Evolutionary conservation across 2,113 vertebrate species (phyloP), one percentile per base, ranked within the genome.

Genomic region (Hassar affinis): DNA sequence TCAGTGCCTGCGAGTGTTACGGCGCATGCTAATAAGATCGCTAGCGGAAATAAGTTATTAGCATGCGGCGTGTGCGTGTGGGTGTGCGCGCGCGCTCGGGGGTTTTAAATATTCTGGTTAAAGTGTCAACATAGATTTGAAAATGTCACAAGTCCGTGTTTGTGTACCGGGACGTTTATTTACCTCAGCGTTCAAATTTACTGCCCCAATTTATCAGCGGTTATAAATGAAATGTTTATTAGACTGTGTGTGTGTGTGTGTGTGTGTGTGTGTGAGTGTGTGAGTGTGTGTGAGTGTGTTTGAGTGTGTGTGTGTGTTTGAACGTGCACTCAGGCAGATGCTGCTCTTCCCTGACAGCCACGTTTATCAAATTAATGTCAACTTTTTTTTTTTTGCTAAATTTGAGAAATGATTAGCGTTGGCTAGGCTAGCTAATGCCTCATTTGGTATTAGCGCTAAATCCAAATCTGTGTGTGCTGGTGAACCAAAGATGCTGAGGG

Each of bases 181-280:
- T 54, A 72, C 35, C 35, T 59, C 51, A 71, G 51, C 52, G n/a
- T 33, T 51, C 25, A 56, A 45, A 42, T 71, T 81, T 72, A 81
- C 66, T 49, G 22, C 25, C 52, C 2, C 49, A 25, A 72, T 74
- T 72, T 45, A 81, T 59, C n/a, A 81, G 35, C 80, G 8, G 20
- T 57, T 52, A 38, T n/a, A 69, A 81, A 81, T 54, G 12, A 49
- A 51, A 77, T 57, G 66, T 81, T 69, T 71, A 81, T 80, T 80
- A 69, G 11, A 52, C 30, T n/a, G 61, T 71, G 51, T 76, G 54
- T 47, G 15, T 57, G 66, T 66, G 61, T 69, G 3, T 54, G 7
- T 64, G 18, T 57, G 66, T 66, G 61, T 69, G 3, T 54, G 7
- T 64, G 18, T 57, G 66, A 57, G 61, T 69, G 3, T 54, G 7